Percentiles rank a stretch among this genome's conserved stretches.
phyloP scores from a whole-genome alignment of 37 sponge, comb jelly and placozoan species.

The Aplysina aerophoba region DNA sequence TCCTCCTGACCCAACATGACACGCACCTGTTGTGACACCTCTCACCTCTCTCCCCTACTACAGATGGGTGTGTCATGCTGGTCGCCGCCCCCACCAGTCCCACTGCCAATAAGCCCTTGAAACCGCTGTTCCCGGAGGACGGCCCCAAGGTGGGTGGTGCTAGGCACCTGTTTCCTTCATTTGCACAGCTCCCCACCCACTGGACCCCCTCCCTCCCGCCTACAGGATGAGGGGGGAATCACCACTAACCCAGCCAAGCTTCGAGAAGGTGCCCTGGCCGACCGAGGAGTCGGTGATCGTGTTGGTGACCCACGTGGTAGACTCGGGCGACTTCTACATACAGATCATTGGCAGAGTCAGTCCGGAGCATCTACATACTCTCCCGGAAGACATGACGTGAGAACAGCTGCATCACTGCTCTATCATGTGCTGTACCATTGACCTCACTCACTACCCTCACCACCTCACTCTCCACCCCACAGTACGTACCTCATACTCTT shows the following conservation, averaged over 20 bases:
- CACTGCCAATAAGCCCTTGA: no score
- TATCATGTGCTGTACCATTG: not conserved
- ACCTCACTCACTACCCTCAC: constrained; percentile 33
- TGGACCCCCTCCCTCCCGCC: no score
- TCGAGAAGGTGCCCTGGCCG: not conserved
- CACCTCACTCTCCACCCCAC: not conserved
- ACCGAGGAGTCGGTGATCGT: constrained; percentile 10
- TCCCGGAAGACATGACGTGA: constrained; percentile 22
- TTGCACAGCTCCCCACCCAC: no score
- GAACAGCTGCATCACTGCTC: constrained; percentile 4
- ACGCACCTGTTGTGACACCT: no score
- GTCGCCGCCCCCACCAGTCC: no score
- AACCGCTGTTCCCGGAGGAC: no score
- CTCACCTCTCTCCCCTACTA: no score
- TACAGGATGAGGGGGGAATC: not conserved
- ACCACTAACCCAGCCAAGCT: not conserved
- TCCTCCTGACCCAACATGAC: no score
- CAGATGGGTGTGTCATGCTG: no score
- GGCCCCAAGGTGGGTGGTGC: no score
- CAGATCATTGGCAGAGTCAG: not conserved
- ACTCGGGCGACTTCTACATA: constrained; percentile 15
- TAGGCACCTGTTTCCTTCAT: no score
- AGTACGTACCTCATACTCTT: no score
- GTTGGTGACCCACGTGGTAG: constrained; percentile 27
- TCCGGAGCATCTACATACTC: not conserved